phyloP scores from a whole-genome alignment of 2,888 invertebrate genomes.

The Synanthedon formicaeformis region DNA sequence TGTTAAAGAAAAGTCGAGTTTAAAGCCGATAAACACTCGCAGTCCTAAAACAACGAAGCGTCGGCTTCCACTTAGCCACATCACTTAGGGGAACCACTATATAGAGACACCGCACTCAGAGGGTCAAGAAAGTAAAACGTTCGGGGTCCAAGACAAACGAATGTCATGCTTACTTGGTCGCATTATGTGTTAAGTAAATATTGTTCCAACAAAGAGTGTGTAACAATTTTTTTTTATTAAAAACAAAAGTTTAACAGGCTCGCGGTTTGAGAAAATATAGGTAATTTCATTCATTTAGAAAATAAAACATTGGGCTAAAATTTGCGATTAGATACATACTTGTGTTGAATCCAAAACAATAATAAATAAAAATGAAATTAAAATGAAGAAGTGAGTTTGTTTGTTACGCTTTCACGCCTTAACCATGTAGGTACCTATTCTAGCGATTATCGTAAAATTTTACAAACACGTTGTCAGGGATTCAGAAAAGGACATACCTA shows the following conservation, averaged over 20 bases:
- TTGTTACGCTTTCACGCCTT: no score
- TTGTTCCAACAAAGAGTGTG: conserved; percentile 49
- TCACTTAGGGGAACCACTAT: conserved; percentile 52
- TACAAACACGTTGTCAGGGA: no score
- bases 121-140: conserved; percentile 12
- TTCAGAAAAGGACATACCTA: no score
- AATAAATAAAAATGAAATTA: no score
- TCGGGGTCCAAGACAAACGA: conserved; percentile 11
- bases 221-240: conserved; percentile 52
- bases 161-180: conserved; percentile 35
- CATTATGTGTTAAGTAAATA: conserved; percentile 41
- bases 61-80: conserved; percentile 58
- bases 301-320: not conserved
- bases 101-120: conserved; percentile 21
- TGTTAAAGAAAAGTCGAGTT: conserved; percentile 56
- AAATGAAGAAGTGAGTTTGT: no score
- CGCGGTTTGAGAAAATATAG: conserved; percentile 17
- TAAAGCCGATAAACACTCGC: conserved; percentile 51
- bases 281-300: not conserved
- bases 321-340: not conserved
- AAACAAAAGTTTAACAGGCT: conserved; percentile 45
- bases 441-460: no score
- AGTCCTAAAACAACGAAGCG: conserved; percentile 64
- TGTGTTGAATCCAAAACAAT: no score
- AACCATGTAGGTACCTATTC: no score